Evolutionary conservation across 92 coral and sea anemone species (phyloP), one percentile per base, ranked within the genome.

Genomic region (Pocillopora meandrina): DNA sequence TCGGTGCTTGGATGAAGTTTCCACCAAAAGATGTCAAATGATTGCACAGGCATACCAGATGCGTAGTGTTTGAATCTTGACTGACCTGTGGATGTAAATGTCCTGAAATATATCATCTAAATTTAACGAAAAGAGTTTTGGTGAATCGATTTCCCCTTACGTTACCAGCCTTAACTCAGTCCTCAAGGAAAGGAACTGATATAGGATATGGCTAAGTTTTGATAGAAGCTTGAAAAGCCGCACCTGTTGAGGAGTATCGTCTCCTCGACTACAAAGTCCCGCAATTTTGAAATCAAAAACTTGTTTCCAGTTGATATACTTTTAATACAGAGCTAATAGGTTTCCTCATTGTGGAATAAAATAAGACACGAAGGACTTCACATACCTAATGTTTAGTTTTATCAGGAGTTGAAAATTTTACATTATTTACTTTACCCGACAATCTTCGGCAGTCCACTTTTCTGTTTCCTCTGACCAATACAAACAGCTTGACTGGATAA

Each of bases 381-480:
- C 26, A 26, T 26, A 26, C 26, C 26, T 42, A 1, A 42, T 42
- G 49, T 7, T 3, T 7, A 42, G 4, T 0, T 42, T 42, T 42
- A 3, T 42, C 49, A 42, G 49, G 5, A 7, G 49, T 42, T 42
- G 7, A 42, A 67, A 67, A 12, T 8, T 2, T 67, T 19, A 47
- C 2, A n/a, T 15, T 9, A 35, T 55, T 35, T 11, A 11, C 2
- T 23, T 66, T 75, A 84, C 87, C 87, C 72, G 75, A 64, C 94
- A 91, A 15, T 91, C 92, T 19, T 78, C 80, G 0, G 85, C 61
- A 10, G 84, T 55, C 94, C 94, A 91, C 34, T 61, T 80, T 61
- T 91, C 81, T 12, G 80, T 76, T 5, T 65, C 78, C 62, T 78
- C 89, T 20, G 88, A 84, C 91, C 91, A 91, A 65, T 83, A 91